A percentile compares a stretch with the other conserved stretches of the same genome.
phyloP scores from a whole-genome alignment of 2,113 vertebrate species.

The Prolemur simus region DNA sequence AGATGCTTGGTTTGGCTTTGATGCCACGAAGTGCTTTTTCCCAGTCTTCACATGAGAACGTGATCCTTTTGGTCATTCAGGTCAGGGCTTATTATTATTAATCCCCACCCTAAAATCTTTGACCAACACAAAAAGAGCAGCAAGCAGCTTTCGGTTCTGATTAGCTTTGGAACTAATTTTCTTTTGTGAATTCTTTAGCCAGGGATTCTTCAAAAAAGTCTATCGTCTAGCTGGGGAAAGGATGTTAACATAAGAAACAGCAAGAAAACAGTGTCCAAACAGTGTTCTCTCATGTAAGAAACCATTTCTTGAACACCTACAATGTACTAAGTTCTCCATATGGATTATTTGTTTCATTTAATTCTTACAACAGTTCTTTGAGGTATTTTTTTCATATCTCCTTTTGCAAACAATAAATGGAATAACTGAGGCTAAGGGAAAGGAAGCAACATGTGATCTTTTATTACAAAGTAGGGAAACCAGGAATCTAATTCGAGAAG shows the following conservation, averaged over 20 bases:
- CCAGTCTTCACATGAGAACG: not conserved
- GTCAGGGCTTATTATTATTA: not conserved
- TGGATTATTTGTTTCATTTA: not conserved
- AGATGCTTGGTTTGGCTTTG: not conserved
- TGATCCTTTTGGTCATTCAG: not conserved
- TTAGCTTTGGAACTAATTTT: not conserved
- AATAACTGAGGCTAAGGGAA: not conserved
- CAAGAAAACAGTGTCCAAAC: not conserved
- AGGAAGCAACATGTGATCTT: not conserved
- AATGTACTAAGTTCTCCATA: not conserved
- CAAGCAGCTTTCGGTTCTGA: not conserved
- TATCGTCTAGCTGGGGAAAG: not conserved
- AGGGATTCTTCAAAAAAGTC: not conserved
- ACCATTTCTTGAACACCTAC: not conserved
- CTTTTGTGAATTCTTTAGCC: not conserved
- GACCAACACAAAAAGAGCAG: not conserved
- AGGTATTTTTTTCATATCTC: not conserved
- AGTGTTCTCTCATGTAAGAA: not conserved
- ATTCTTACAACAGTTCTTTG: not conserved
- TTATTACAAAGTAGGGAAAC: not conserved
- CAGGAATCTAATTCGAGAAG: not conserved
- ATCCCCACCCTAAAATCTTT: not conserved
- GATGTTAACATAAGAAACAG: not conserved
- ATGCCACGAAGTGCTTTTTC: not conserved
- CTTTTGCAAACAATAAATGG: conserved; percentile 1